Evolutionary conservation across 2,113 vertebrate species (phyloP), one percentile per base, ranked within the genome.

Genomic region (Notothenia coriiceps): DNA sequence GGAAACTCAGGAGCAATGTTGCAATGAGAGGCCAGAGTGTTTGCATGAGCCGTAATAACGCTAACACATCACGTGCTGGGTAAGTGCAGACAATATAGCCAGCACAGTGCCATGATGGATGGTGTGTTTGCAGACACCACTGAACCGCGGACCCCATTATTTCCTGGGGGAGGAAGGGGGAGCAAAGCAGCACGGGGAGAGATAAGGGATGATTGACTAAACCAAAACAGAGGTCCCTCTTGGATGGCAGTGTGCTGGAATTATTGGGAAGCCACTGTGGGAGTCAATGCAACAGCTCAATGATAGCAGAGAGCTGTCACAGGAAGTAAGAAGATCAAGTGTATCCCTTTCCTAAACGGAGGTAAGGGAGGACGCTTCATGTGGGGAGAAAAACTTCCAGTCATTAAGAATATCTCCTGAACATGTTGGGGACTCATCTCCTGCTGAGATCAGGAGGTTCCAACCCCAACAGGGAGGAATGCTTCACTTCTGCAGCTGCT

Each of bases 131-230:
- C 86, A 84, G 92, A 93, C 83, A 75, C 67, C n/a, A 47, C 84
- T 94, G 87, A 93, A 91, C 92, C 89, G 67, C 90, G 81, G 90
- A 93, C 87, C 89, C 91, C 88, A 94, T 94, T 95, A 94, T 94
- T 94, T 95, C 90, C 89, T 87, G 83, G 67, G 85, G 85, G 87
- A 84, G 71, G 73, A 78, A 77, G 46, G 64, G 77, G 86, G 47
- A 72, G 73, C 65, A 81, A 86, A 22, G 70, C 74, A 89, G 79
- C 85, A 88, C 4, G 29, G 79, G 60, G 85, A 73, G 70, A 88
- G 82, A 92, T 85, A 87, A 90, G 79, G 62, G 74, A 91, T 90
- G 90, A 91, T 89, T 84, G 87, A 92, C 90, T 89, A 86, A 91
- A 92, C 80, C 83, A 85, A 90, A 94, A 90, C 80, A 91, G 82